Evolutionary conservation across 1,140 invertebrate genomes (phyloP).

Genomic region (Magallana ariakensis): DNA sequence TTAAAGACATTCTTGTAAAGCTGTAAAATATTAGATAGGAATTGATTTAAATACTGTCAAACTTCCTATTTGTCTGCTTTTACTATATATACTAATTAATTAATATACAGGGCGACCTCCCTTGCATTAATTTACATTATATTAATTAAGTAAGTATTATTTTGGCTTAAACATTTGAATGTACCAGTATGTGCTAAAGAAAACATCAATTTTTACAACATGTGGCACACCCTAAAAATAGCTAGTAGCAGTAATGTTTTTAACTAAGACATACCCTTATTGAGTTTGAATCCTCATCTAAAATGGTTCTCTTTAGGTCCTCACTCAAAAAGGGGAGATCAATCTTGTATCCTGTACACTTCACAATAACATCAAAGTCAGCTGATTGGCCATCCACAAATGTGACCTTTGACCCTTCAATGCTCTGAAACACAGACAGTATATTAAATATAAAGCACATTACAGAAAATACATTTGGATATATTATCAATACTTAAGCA

Average conservation of each 20-base stretch:
- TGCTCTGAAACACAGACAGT: constrained; percentile 65
- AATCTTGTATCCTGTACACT: constrained; percentile 79
- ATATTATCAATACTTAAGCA: no score
- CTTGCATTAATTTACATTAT: no score
- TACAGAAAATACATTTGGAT: no score
- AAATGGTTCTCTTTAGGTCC: constrained; percentile 61
- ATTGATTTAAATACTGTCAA: neutral
- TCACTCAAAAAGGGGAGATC: constrained; percentile 76
- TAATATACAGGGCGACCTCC: no score
- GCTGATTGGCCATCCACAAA: constrained; percentile 74
- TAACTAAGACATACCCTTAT: constrained; percentile 66
- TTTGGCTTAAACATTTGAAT: no score
- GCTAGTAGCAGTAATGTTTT: no score
- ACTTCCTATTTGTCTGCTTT: no score
- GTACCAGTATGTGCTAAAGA: no score
- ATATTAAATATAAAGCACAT: neutral
- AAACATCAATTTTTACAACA: no score
- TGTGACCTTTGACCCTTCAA: constrained; percentile 71
- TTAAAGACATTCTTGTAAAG: constrained; percentile 77
- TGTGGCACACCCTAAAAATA: no score
- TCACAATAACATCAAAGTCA: constrained; percentile 76
- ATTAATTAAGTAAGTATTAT: no score
- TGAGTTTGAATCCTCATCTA: constrained; percentile 68
- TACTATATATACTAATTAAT: no score
- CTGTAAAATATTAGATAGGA: constrained; percentile 59